Evolutionary conservation across 1,140 invertebrate genomes (phyloP).

Genomic region (Acromyrmex charruanus): DNA sequence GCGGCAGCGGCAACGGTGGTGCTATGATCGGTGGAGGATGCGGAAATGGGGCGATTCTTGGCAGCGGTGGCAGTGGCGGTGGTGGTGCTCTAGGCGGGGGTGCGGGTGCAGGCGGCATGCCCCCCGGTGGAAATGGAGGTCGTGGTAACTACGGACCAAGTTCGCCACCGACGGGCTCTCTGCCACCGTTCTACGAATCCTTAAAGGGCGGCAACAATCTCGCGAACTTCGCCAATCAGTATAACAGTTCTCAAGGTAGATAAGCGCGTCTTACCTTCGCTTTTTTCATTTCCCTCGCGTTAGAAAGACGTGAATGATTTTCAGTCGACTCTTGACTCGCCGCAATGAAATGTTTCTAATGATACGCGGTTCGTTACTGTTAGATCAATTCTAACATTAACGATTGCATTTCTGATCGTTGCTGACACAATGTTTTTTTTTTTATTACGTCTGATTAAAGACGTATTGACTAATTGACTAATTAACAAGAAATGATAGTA

Average conservation of each 20-base stretch:
- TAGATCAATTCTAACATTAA: background rate
- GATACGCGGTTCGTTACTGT: background rate
- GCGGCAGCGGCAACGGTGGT: constrained; percentile 70
- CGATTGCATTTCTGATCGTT: background rate
- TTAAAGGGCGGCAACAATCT: constrained; percentile 90
- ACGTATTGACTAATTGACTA: background rate
- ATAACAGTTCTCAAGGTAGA: constrained; percentile 83
- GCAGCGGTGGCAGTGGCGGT: constrained; percentile 87
- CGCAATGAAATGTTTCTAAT: background rate
- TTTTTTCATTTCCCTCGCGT: background rate
- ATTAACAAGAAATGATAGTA: background rate
- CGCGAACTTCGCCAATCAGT: constrained; percentile 88
- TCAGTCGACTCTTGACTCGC: background rate
- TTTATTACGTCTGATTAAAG: background rate
- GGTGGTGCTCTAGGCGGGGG: constrained; percentile 88
- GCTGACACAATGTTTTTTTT: background rate
- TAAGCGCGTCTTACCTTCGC: background rate
- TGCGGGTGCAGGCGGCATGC: constrained; percentile 90
- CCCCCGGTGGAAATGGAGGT: constrained; percentile 90
- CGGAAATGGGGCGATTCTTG: constrained; percentile 81
- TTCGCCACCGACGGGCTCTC: constrained; percentile 92
- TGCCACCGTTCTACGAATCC: constrained; percentile 95
- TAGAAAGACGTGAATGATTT: background rate
- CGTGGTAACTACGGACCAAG: constrained; percentile 94
- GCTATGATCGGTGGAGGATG: constrained; percentile 59